These are phyloP conservation scores for Miniopterus natalensis DNA, from an alignment of 2,113 vertebrate genomes.

Conservation along the genomic window DNA sequence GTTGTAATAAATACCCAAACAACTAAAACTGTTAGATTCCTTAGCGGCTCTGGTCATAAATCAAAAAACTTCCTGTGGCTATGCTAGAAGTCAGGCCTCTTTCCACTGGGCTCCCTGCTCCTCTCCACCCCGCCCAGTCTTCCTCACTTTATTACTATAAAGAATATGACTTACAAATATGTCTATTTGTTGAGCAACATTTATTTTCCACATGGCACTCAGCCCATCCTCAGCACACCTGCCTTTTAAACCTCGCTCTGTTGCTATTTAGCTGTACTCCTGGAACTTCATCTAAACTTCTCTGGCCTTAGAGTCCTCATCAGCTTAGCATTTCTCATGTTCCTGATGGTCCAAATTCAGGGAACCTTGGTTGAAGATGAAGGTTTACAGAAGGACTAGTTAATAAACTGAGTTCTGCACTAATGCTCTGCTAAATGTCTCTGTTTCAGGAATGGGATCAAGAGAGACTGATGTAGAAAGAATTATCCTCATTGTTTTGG, in stretches of 20 bases:
- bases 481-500: not conserved
- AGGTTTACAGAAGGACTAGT: not conserved
- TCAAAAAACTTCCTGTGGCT: not conserved
- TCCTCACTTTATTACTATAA: constrained; percentile 12
- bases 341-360: not conserved
- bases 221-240: not conserved
- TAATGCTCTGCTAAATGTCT: not conserved
- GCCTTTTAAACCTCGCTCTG: not conserved
- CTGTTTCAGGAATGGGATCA: not conserved
- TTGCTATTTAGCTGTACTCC: not conserved
- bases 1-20: not conserved
- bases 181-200: not conserved
- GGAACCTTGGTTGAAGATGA: not conserved
- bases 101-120: not conserved
- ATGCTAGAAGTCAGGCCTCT: not conserved
- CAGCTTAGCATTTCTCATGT: not conserved
- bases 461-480: not conserved
- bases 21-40: not conserved
- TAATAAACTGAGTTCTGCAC: not conserved
- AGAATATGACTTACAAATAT: not conserved
- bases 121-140: not conserved
- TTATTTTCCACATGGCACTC: not conserved
- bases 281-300: not conserved
- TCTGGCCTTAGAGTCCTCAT: not conserved
- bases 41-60: not conserved